Evolutionary conservation across 2,888 invertebrate species (phyloP).

Genomic region (Hemaris fuciformis): DNA sequence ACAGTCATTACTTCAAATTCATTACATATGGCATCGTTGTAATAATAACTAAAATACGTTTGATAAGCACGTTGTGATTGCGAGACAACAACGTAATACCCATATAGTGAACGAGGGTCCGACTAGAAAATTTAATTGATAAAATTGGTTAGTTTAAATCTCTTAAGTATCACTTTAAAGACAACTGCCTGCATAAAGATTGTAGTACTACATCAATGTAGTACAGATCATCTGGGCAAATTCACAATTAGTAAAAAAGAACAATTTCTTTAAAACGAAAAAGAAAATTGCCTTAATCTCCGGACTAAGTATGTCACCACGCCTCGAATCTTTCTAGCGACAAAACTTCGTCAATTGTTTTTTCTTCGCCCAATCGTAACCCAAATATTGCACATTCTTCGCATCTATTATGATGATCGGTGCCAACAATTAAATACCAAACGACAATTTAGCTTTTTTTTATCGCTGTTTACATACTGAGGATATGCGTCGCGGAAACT

Average conservation of each 20-base stretch:
- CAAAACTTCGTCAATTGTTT: not conserved
- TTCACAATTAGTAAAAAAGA: too few relatives aligned
- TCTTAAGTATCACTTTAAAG: too few relatives aligned
- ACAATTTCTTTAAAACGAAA: too few relatives aligned
- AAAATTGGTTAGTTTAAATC: too few relatives aligned
- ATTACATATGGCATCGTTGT: not conserved
- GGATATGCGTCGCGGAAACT: constrained; percentile 1
- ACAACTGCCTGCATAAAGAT: too few relatives aligned
- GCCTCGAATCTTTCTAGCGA: not conserved
- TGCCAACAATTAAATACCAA: not conserved
- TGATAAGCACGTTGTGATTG: constrained; percentile 4
- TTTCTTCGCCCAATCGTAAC: not conserved
- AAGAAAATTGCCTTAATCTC: too few relatives aligned
- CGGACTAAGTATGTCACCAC: too few relatives aligned
- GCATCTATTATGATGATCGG: not conserved
- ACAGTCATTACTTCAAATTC: not conserved
- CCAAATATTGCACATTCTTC: constrained; percentile 1
- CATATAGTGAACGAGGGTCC: too few relatives aligned
- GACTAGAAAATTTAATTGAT: too few relatives aligned
- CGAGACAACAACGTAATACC: not conserved
- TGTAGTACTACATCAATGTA: too few relatives aligned
- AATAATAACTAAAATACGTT: not conserved
- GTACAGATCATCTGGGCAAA: too few relatives aligned
- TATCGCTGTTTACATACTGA: not conserved
- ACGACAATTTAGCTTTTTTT: not conserved